phyloP scores from a whole-genome alignment of 2,888 invertebrate genomes.

The Timema cristinae region DNA sequence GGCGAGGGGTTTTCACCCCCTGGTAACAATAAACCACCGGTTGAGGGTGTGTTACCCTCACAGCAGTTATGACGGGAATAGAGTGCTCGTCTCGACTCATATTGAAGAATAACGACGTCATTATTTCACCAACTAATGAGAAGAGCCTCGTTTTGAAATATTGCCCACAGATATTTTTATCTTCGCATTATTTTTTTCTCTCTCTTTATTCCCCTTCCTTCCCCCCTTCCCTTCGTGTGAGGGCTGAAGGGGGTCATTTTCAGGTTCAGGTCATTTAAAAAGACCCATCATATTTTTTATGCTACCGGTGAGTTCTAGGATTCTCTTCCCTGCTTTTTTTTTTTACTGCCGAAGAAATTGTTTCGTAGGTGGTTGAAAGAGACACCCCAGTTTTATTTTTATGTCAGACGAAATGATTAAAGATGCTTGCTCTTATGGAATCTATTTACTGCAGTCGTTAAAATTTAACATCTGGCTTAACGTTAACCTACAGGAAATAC shows the following conservation, averaged over 20 bases:
- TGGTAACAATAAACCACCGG: too few species aligned
- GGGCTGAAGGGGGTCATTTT: slow-evolving; percentile 4
- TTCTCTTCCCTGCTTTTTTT: too few species aligned
- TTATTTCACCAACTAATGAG: slow-evolving; percentile 15
- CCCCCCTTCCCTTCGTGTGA: not conserved
- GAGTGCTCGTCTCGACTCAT: slow-evolving; percentile 13
- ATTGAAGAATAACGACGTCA: slow-evolving; percentile 17
- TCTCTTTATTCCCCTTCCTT: not conserved
- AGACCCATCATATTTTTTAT: slow-evolving; percentile 2
- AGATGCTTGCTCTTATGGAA: too few species aligned
- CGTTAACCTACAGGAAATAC: not conserved
- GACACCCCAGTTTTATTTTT: too few species aligned
- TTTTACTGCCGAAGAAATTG: too few species aligned
- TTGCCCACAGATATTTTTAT: slow-evolving; percentile 10
- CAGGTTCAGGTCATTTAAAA: not conserved
- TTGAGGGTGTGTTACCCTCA: too few species aligned
- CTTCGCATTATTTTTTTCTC: too few species aligned
- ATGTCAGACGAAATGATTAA: too few species aligned
- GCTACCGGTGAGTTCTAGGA: not conserved
- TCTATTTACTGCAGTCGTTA: too few species aligned
- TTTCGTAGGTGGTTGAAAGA: too few species aligned
- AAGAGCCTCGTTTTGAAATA: slow-evolving; percentile 2
- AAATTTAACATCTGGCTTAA: not conserved
- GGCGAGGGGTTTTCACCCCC: too few species aligned
- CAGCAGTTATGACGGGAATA: slow-evolving; percentile 9